Evolutionary conservation across 2,888 invertebrate species (phyloP).

Genomic region (Masnerella sp.): DNA sequence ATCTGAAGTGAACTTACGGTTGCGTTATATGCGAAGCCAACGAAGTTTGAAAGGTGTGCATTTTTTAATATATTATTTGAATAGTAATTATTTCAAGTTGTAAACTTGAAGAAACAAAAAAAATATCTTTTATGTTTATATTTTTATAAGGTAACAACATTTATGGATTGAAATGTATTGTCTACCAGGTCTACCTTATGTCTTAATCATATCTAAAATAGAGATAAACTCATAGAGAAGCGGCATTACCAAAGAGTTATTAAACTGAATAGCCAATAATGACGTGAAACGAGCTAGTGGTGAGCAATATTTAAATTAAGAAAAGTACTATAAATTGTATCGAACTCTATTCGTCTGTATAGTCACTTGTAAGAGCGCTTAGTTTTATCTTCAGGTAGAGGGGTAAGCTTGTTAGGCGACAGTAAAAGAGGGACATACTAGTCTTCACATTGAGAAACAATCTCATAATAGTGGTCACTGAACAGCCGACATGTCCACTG

Average conservation of each 20-base stretch:
- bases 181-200: too few species aligned
- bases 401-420: constrained; percentile 54
- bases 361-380: constrained; percentile 49
- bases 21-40: too few species aligned
- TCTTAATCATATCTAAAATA: too few species aligned
- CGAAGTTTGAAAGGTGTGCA: background rate
- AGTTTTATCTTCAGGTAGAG: constrained; percentile 57
- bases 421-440: constrained; percentile 46
- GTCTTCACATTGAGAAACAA: constrained; percentile 47
- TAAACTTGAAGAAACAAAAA: too few species aligned
- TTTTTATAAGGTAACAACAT: too few species aligned
- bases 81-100: too few species aligned
- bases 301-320: constrained; percentile 36
- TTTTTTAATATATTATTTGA: constrained; percentile 3
- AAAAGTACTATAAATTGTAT: constrained; percentile 47
- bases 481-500: constrained; percentile 57
- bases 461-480: constrained; percentile 55
- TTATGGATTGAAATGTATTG: too few species aligned
- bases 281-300: constrained; percentile 5
- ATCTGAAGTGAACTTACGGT: too few species aligned
- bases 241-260: too few species aligned
- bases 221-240: too few species aligned
- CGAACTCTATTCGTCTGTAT: constrained; percentile 35
- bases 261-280: constrained; percentile 1
- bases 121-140: too few species aligned